Percentiles rank a stretch among this genome's conserved stretches.
These are phyloP conservation scores for Acipenser ruthenus DNA, from an alignment of 2,797 vertebrate species.

Conservation along the genomic window DNA sequence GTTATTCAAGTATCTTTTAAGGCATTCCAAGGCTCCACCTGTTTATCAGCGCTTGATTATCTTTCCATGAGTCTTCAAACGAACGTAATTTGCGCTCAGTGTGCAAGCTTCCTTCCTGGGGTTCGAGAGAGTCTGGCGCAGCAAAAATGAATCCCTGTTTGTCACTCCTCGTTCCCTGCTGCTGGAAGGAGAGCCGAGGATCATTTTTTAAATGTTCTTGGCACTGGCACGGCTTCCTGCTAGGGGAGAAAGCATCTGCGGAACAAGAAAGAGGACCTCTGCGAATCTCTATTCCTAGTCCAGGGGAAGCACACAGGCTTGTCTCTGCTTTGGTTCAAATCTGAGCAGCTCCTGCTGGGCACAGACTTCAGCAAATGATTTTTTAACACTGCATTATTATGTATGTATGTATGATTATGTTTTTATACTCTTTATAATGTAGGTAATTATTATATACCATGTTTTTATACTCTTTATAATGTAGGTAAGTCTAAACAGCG, in stretches of 20 bases:
- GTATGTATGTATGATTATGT: too few species aligned
- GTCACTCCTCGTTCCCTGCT: neutral
- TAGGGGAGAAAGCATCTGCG: neutral
- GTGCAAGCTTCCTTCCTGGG: neutral
- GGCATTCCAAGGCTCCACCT: neutral
- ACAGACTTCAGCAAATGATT: too few species aligned
- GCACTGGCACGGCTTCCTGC: neutral
- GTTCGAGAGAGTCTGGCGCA: neutral
- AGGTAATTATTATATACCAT: too few species aligned
- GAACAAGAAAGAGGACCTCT: neutral
- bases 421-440: too few species aligned
- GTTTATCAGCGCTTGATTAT: neutral
- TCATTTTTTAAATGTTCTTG: neutral
- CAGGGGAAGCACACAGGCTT: too few species aligned
- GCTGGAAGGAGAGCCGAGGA: neutral
- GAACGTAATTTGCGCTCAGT: neutral
- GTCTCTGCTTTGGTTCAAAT: too few species aligned
- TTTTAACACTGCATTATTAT: too few species aligned
- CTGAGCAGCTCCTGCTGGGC: too few species aligned
- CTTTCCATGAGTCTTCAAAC: neutral
- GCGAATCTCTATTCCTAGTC: neutral
- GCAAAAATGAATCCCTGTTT: too few species aligned
- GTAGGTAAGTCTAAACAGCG: too few species aligned
- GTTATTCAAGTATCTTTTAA: neutral
- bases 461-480: too few species aligned